Conservation (phyloP, 2,113 vertebrate species). For the Mellivora capensis region DNA sequence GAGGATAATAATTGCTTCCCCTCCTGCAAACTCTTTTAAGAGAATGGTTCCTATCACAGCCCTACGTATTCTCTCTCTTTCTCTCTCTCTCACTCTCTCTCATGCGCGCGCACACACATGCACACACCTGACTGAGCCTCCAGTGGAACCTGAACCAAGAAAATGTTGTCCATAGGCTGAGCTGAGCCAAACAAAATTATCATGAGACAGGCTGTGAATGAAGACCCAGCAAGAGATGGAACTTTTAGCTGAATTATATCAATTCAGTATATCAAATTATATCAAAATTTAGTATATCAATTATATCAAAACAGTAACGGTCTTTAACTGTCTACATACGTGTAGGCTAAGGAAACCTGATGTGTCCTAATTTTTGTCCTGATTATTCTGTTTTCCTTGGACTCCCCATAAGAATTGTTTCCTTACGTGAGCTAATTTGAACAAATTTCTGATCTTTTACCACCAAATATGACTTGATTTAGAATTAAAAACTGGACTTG, state of each 20-base stretch:
- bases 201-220: not conserved
- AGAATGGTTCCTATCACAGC: not conserved
- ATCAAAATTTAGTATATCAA: no score
- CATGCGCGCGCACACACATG: not conserved
- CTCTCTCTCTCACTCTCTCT: not conserved
- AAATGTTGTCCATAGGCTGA: not conserved
- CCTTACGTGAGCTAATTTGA: not conserved
- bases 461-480: not conserved
- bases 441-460: constrained; percentile 3
- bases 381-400: not conserved
- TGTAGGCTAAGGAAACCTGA: not conserved
- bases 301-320: not conserved
- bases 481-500: not conserved
- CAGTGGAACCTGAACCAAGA: not conserved
- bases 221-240: not conserved
- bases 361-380: not conserved
- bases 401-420: not conserved
- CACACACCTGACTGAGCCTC: not conserved
- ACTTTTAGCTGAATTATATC: not conserved
- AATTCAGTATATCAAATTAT: not conserved
- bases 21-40: not conserved
- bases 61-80: not conserved
- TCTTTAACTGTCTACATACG: not conserved
- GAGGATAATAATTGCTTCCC: not conserved
- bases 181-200: not conserved